phyloP scores from a whole-genome alignment of 1,140 invertebrate genomes.

The Dolichoris vasculosae region DNA sequence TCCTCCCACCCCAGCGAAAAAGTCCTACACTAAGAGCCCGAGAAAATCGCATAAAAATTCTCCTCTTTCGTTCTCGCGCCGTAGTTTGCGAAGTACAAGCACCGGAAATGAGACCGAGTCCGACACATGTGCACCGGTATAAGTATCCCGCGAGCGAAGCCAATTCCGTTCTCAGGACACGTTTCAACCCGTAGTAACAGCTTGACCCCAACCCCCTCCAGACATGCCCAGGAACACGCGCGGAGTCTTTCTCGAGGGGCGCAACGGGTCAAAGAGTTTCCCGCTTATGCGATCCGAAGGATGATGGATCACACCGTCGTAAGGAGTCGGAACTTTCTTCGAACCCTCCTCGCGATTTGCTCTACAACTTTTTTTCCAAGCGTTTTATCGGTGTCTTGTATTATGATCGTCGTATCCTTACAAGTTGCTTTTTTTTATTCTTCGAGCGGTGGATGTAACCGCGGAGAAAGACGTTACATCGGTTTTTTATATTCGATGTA shows the following conservation, averaged over 20 bases:
- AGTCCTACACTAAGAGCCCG: background rate
- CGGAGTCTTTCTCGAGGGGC: background rate
- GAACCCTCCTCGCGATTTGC: background rate
- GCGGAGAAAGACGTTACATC: too few relatives aligned
- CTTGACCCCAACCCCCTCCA: background rate
- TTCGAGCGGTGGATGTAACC: too few relatives aligned
- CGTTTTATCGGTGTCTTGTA: background rate
- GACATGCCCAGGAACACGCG: background rate
- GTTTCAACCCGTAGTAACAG: conserved; percentile 26
- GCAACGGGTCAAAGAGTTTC: background rate
- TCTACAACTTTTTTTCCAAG: background rate
- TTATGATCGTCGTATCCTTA: background rate
- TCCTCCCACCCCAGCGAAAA: background rate
- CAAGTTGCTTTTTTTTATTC: background rate
- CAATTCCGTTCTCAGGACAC: conserved; percentile 25
- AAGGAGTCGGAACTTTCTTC: background rate
- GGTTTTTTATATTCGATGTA: too few relatives aligned
- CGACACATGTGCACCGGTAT: background rate
- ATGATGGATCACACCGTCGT: conserved; percentile 14
- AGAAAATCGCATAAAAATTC: background rate
- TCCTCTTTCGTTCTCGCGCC: background rate
- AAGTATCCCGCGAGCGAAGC: background rate
- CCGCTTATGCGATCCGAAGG: conserved; percentile 4
- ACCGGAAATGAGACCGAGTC: background rate
- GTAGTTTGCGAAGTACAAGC: background rate